Evolutionary conservation across 2,888 invertebrate species (phyloP), one percentile per base, ranked within the genome.

Genomic region (Synanthedon tipuliformis): DNA sequence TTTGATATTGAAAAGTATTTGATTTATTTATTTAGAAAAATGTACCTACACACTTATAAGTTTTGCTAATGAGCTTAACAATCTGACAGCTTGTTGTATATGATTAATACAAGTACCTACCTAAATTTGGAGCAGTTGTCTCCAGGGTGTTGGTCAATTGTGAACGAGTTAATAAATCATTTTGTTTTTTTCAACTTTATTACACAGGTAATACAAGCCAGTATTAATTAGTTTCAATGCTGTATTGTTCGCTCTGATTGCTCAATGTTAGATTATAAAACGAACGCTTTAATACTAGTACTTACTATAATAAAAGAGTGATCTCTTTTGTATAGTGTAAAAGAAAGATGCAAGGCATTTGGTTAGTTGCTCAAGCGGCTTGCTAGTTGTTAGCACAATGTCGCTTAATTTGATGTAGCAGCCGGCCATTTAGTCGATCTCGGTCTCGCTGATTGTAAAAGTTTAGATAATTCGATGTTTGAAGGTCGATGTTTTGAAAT

Each of bases 401-500:
- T 77, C 70, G 69, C 65, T 72, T 68, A 75, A 74, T 75, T 72
- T 69, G 69, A 63, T 66, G 57, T 61, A 64, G 62, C 65, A 63
- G 64, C 64, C 66, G 18, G 68, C 68, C 65, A 73, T 76, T 74
- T 70, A 74, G 67, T 62, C 63, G 59, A 66, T 65, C 64, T 63
- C 64, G 68, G 64, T 64, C 60, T 66, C 50, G 53, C 66, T 63
- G 61, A 78, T 75, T 75, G 80, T 81, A 81, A 79, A 80, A 79
- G 79, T 79, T 75, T 71, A 72, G 72, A 73, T 78, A 75, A 77
- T 78, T 73, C 73, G 75, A 76, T 72, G 73, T 67, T 68, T 75
- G 73, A 81, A 81, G 81, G 81, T 76, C 74, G 65, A 41, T 53
- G 67, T 80, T 78, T 75, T 78, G 81, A 71, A 81, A 82, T 70